Percentiles rank a stretch among this genome's conserved stretches.
These are phyloP conservation scores for Metacarcinus magister DNA, from an alignment of 2,888 invertebrate genomes.

Conservation along the genomic window DNA sequence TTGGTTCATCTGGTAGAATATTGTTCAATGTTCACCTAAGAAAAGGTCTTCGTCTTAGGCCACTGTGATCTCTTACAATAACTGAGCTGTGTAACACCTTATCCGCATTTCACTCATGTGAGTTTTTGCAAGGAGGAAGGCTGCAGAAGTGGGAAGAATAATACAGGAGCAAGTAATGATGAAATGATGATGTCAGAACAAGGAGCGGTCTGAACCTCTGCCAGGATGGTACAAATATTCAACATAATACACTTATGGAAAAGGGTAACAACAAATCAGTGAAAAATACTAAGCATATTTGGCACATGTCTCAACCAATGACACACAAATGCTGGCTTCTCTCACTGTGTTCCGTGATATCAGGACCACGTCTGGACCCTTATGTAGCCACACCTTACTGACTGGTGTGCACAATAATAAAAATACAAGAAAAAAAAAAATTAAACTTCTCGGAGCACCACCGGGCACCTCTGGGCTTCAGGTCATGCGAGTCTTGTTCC, in stretches of 20 bases:
- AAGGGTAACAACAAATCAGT: not conserved
- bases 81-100: not conserved
- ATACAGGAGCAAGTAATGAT: not conserved
- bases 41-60: not conserved
- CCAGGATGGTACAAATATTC: not conserved
- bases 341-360: not conserved
- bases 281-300: constrained; percentile 68
- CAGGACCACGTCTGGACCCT: not conserved
- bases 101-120: not conserved
- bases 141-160: not conserved
- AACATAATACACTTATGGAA: constrained; percentile 30
- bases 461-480: constrained; percentile 40
- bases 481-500: constrained; percentile 78
- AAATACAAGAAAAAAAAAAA: constrained; percentile 13
- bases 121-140: not conserved
- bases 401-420: constrained; percentile 52
- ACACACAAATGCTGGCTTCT: constrained; percentile 56
- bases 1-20: not conserved
- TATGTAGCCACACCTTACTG: constrained; percentile 40
- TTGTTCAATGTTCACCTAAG: not conserved
- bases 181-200: not conserved
- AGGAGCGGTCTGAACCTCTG: constrained; percentile 18
- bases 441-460: constrained; percentile 41
- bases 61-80: not conserved
- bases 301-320: constrained; percentile 72